phyloP scores from a whole-genome alignment of 2,888 invertebrate species.

The Nymphalis polychloros region DNA sequence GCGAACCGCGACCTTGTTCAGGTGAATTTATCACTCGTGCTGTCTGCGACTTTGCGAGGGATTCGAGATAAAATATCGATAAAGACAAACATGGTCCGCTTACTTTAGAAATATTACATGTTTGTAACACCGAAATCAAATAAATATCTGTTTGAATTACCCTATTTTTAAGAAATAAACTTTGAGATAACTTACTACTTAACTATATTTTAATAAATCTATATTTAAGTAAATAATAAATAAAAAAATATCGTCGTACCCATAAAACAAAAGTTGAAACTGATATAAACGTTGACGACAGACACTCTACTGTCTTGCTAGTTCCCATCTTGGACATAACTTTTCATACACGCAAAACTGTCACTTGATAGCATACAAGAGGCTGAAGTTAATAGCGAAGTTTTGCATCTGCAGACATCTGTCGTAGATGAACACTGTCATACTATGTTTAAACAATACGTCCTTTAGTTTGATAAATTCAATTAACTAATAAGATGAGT shows the following conservation, averaged over 20 bases:
- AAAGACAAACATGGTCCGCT: background rate
- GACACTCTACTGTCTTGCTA: background rate
- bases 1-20: conserved; percentile 38
- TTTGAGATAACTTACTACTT: too few species aligned
- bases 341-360: background rate
- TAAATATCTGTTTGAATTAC: background rate
- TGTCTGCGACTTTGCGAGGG: conserved; percentile 14
- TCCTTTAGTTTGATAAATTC: background rate
- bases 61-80: conserved; percentile 10
- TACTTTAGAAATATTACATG: background rate
- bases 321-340: background rate
- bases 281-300: too few species aligned
- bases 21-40: conserved; percentile 23
- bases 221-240: too few species aligned
- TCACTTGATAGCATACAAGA: background rate
- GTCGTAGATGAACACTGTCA: background rate
- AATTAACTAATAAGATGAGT: background rate
- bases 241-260: too few species aligned
- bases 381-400: conserved; percentile 5
- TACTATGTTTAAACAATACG: background rate
- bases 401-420: conserved; percentile 2
- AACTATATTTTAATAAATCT: too few species aligned
- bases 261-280: too few species aligned
- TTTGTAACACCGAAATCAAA: background rate
- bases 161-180: too few species aligned